Base-by-base conservation (phyloP, 2,797 vertebrate genomes). In the Prionace glauca region DNA sequence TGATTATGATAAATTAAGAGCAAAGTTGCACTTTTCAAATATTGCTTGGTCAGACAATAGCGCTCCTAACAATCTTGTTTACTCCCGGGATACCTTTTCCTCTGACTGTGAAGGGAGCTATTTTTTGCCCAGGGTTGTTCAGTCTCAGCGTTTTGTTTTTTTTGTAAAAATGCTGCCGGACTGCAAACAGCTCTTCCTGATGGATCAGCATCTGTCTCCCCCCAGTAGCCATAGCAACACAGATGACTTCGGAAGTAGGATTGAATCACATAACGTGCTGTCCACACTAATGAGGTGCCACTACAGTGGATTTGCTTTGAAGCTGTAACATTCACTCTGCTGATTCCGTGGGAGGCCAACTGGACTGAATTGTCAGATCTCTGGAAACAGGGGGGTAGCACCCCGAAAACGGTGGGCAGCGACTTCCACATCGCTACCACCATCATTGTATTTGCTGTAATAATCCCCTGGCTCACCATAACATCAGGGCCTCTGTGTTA, bases 161-260 rank as follows among this genome's bases (percentile, higher is more conserved):
- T 77, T 67, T 84, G 26, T 74, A n/a, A 95, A 92, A 60, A 96
- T 96, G 96, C 96, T 96, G 96, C 7, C 96, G 96, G 96, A 65
- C 95, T 97, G 95, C 96, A n/a, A 96, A 95, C 86, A 95, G 95
- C 29, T 50, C 67, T 50, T 50, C 22, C 92, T 72, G 92, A 71
- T 50, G 69, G 92, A 77, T 95, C 65, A 93, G 65, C 32, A 93
- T 69, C 96, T 96, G 95, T 60, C 96, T 97, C 96, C 96, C 91
- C 96, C 96, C 41, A 0, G 97, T 97, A 97, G 96, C 97, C 96
- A 97, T 97, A 96, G 95, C 97, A 97, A 97, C 97, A 18, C 65
- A 29, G 96, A 96, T 97, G 96, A 96, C 96, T 96, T 97, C 96
- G 97, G 95, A 94, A 11, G 91, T 4, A 96, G 96, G 96, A 95